Conservation (phyloP, 1,140 invertebrate species). For the Megalopta genalis region DNA sequence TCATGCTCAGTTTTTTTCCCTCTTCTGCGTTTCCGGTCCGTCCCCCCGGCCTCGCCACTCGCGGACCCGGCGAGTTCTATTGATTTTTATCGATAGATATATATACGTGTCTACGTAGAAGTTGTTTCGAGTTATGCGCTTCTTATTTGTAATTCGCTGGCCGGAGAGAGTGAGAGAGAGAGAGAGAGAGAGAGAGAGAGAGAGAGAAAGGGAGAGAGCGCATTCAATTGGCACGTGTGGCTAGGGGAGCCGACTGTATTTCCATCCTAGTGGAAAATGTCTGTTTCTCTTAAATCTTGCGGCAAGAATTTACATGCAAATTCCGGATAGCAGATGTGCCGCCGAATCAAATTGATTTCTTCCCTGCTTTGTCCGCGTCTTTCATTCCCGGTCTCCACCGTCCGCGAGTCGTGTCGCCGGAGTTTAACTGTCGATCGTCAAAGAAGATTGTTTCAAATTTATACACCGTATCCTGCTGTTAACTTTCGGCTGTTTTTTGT, state of each 20-base stretch:
- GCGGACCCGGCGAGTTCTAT: not conserved
- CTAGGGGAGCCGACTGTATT: conserved; percentile 7
- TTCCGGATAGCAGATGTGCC: conserved; percentile 34
- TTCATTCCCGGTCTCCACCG: not conserved
- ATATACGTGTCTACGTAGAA: not conserved
- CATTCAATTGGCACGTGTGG: conserved; percentile 29
- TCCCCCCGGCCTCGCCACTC: not conserved
- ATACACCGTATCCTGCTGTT: not conserved
- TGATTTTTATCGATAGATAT: conserved; percentile 26
- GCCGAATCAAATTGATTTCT: conserved; percentile 34
- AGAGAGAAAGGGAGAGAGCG: no score
- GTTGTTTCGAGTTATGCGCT: not conserved
- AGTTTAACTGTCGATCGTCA: not conserved
- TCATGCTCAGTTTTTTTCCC: conserved; percentile 2
- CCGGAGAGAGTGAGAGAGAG: not conserved
- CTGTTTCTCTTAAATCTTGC: conserved; percentile 29
- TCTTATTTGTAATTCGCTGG: conserved; percentile 17
- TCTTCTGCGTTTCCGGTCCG: not conserved
- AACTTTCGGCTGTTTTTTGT: no score
- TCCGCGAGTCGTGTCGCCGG: not conserved
- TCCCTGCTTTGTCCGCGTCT: not conserved
- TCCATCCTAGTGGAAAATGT: conserved; percentile 6
- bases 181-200: conserved; percentile 2
- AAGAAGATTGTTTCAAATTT: not conserved
- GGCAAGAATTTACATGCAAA: conserved; percentile 41